Evolutionary conservation across 2,797 vertebrate species (phyloP), one percentile per base, ranked within the genome.

Genomic region (Cirrhinus mrigala): DNA sequence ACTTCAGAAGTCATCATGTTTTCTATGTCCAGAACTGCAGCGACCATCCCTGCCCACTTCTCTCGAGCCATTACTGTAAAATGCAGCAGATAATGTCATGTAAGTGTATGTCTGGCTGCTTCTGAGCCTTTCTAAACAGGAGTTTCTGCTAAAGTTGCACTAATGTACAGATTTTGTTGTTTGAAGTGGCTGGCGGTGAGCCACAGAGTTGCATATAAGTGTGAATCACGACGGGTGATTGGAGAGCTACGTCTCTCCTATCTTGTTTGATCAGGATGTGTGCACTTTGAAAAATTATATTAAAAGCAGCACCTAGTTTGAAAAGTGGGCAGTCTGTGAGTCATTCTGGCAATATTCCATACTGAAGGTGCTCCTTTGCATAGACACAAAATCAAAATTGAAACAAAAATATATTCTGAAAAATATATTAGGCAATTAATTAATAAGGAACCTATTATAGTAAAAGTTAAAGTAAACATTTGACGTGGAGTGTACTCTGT

Each of bases 1-100:
- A 76, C 58, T 64, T 82, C 37, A 46, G 20, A 50, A 46, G 52
- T 29, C 54, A 50, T 60, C 18, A n/a, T n/a, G 37, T 10, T 73
- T 58, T 73, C 69, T 60, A 3, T 58, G 24, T 82, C 68, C 68
- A 73, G 64, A 56, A 16, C 80, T 29, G 40, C 58, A 16, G 18
- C 12, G 2, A 29, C 81, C n/a, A 60, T 75, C n/a, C 44, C 70
- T 83, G 58, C 71, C 71, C 71, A 54, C 81, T 75, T 77, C n/a
- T 68, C 58, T 52, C 16, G 14, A 69, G 62, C 62, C 50, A 77
- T 69, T 69, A 69, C n/a, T 54, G 37, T 69, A 78, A 58, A 66
- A 76, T 50, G 56, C 44, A 22, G 33, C 20, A 50, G 70, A 83
- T 76, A 66, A 83, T 83, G 46, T 24, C 9, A 52, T n/a, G 60